Evolutionary conservation across 2,113 vertebrate genomes (phyloP), one percentile per base, ranked within the genome.

Genomic region (Pelecanoides urinatrix): DNA sequence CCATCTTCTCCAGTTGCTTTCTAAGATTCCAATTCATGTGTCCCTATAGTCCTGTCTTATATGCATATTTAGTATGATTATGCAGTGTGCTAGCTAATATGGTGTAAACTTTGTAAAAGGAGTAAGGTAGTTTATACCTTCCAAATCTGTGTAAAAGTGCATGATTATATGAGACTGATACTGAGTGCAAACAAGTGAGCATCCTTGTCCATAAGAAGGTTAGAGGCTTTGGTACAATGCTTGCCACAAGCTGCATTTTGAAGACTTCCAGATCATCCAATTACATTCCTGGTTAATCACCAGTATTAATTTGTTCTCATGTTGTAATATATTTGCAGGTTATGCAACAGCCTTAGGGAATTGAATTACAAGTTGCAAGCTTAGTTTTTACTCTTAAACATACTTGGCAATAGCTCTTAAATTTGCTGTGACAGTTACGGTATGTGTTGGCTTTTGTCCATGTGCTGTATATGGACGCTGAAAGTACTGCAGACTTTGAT

Each of bases 311-410:
- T 94, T 94, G 59, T 75, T 97, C 65, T 93, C 6, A 15, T 94
- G 83, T 93, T 93, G 79, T 92, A 93, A 89, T 63, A 47, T 47
- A 75, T 87, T 86, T 95, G 73, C 76, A 78, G 76, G 79, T 94
- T 93, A 86, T 94, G 83, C 95, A 97, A 88, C 73, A 93, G 83
- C 79, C 65, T 61, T n/a, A 65, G 91, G 92, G 86, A 93, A 36
- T 9, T 87, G 52, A 86, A 80, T 56, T 90, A 21, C 27, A 56
- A 93, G 63, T 77, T 90, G 55, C 52, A 86, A 91, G 65, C 40
- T 66, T 58, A 47, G 61, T 47, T 96, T 80, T 94, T 92, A 44
- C 65, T 92, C 84, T 94, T 84, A 80, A 92, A 77, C 59, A 20
- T 53, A 74, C 65, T 91, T 95, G 88, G 92, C 75, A 91, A 63